Base-by-base conservation (phyloP, 2,888 invertebrate species). In the Oegoconia quadripuncta region DNA sequence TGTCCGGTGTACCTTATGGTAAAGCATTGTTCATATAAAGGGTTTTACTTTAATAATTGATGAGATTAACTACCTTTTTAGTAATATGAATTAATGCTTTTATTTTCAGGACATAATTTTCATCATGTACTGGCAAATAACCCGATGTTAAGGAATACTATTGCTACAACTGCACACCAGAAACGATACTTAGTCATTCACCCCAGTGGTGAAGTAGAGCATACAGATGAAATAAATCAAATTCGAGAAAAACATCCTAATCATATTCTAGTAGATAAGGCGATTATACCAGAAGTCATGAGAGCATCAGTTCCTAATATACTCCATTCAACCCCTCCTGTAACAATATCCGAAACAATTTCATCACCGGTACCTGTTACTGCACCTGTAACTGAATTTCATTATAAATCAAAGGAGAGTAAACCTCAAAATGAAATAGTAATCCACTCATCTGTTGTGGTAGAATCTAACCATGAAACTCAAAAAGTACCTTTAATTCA, bases 141-240 rank as follows among this genome's bases (percentile, higher is more conserved):
- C 18, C 27, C 18, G 9, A 3, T 4, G 14, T 11, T 27, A 18
- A 27, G 9, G 13, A 13, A 34, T 13, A 39, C 47, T 28, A 47
- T 51, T 44, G 44, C 46, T 37, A 42, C 41, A 41, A 55, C 46
- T 36, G 51, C 45, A 39, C 48, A 46, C 12, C 36, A 46, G 13
- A 65, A 58, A 44, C 56, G 51, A 12, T 71, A 54, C 42, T 34
- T 70, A 26, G 47, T 78, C n/a, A 39, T 78, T 18, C 56, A 70
- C 44, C 47, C 65, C 12, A 57, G 74, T 49, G 74, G 73, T 26
- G 67, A 54, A 13, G 39, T 72, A 9, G 70, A 75, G 34, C 47
- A 68, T 28, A 39, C 66, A 4, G 64, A 78, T 36, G 48, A 52
- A 3, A 33, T 74, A 13, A 55, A 69, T 20, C 29, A 39, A 2